phyloP scores from a whole-genome alignment of 2,888 invertebrate genomes.

The Acanthopleura granulata region DNA sequence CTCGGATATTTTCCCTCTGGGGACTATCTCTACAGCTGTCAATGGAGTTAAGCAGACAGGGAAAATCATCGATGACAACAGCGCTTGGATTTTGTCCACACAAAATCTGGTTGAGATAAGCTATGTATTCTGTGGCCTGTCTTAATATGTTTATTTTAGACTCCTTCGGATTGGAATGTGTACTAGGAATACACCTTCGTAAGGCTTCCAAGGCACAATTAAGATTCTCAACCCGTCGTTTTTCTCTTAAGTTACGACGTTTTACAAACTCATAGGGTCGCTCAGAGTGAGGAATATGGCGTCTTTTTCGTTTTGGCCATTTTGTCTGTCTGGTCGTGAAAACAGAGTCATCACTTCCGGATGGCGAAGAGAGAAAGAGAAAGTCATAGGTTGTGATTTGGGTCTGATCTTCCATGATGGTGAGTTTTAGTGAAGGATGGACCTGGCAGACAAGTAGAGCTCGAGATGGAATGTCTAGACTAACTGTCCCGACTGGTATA shows the following conservation, averaged over 20 bases:
- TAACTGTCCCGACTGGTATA: too few relatives aligned
- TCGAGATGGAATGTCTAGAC: background rate
- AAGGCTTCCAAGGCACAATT: background rate
- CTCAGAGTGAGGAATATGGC: background rate
- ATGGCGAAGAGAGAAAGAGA: background rate
- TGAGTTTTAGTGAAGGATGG: too few relatives aligned
- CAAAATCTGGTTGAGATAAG: background rate
- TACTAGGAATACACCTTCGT: background rate
- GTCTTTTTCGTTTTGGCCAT: background rate
- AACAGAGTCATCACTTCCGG: background rate
- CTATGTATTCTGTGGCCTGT: background rate
- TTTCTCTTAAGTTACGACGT: slow-evolving; percentile 1
- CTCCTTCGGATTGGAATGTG: background rate
- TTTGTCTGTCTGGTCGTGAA: background rate
- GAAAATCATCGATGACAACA: too few relatives aligned
- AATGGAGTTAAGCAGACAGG: too few relatives aligned
- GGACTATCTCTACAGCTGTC: too few relatives aligned
- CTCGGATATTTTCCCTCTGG: too few relatives aligned
- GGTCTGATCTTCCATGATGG: too few relatives aligned
- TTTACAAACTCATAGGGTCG: slow-evolving; percentile 1
- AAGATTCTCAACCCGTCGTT: background rate
- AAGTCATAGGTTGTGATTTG: background rate
- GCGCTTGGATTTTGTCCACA: background rate
- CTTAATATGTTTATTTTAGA: background rate
- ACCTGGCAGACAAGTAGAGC: too few relatives aligned